Evolutionary conservation across 2,888 invertebrate genomes (phyloP).

Genomic region (Saturnia japonica): DNA sequence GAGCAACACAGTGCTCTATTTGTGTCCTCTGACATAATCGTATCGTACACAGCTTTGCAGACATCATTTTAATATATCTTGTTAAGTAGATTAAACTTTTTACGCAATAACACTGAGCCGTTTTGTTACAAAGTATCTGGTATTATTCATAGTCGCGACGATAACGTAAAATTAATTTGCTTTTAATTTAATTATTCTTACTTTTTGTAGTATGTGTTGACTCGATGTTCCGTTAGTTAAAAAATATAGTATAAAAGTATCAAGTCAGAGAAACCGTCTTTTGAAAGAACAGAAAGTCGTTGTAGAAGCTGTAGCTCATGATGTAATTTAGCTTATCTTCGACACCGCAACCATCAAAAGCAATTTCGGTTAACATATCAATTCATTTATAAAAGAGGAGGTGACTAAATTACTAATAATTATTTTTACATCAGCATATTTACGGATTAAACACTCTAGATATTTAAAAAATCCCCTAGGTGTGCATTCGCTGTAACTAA

Average conservation of each 20-base stretch:
- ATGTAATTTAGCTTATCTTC: neutral
- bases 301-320: too few relatives aligned
- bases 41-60: constrained; percentile 38
- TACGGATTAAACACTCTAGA: neutral
- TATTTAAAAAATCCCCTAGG: neutral
- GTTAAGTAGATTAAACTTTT: constrained; percentile 59
- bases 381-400: neutral
- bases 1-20: constrained; percentile 46
- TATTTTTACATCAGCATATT: neutral
- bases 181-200: neutral
- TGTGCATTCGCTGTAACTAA: neutral
- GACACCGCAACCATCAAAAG: neutral
- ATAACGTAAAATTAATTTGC: neutral
- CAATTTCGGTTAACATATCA: neutral
- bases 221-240: neutral
- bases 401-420: neutral
- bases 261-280: neutral
- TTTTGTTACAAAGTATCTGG: constrained; percentile 38
- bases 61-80: constrained; percentile 53
- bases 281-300: too few relatives aligned
- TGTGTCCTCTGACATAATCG: constrained; percentile 52
- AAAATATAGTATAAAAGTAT: neutral
- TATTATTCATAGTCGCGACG: constrained; percentile 41
- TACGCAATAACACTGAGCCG: constrained; percentile 45
- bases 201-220: neutral